Evolutionary conservation across 2,113 vertebrate species (phyloP), one percentile per base, ranked within the genome.

Genomic region (Eulemur rufifrons): DNA sequence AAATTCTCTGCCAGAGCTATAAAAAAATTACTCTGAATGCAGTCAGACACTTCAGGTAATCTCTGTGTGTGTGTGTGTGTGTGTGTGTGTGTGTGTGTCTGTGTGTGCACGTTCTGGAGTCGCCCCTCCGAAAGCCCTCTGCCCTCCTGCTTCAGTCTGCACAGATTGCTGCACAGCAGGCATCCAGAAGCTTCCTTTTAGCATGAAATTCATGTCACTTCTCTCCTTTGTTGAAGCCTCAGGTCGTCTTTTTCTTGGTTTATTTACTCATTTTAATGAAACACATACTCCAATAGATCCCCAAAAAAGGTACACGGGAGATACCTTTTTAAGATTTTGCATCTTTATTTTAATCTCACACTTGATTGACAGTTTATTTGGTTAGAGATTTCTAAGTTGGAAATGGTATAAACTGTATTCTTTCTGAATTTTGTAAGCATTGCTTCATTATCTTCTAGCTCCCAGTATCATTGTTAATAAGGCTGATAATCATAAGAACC

Each of bases 121-220:
- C 27, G 0, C 27, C 45, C 69, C 14, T 69, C 85, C 77, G 47
- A 45, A 42, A 56, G 59, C 78, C 21, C 71, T 34, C 50, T 83
- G 39, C 59, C 54, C 23, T 87, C 32, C 66, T 88, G 52, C 54
- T 78, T 85, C 29, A 23, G 23, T 45, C 76, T 37, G 78, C 82
- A 93, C 93, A 93, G 95, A 86, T 82, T 96, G 95, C 32, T 52
- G n/a, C 90, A 86, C 89, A 73, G 91, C 78, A 71, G 84, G 87
- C 80, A 42, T 85, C 90, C 63, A 77, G 64, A 81, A 88, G 34
- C 95, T 93, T 97, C 91, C 77, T 80, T 86, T 61, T 61, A 61
- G 90, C 74, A 0, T 69, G 68, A 84, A 89, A 91, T 94, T 78
- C 74, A 29, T 54, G 85, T 86, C 80, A 59, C 47, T 90, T 45